A percentile compares a stretch with the other conserved stretches of the same genome.
Evolutionary conservation across 2,797 vertebrate genomes (phyloP).

Genomic region (Cryptoblepharus egeriae): DNA sequence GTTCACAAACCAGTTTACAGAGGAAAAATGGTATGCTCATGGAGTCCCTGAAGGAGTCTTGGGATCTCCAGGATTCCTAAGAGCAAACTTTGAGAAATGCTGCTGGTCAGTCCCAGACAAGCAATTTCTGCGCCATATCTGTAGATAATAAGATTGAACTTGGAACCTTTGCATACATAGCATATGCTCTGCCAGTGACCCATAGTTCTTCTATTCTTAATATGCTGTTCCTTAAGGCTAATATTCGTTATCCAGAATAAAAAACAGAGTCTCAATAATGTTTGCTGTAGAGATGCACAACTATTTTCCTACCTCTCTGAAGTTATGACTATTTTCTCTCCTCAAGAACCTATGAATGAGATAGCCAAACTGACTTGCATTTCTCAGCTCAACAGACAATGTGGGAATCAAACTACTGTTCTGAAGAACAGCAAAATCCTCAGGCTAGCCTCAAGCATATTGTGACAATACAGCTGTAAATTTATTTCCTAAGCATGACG

Average conservation of each 20-base stretch:
- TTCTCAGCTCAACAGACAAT: constrained; percentile 51
- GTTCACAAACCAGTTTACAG: too few relatives aligned
- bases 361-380: constrained; percentile 52
- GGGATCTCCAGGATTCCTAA: too few relatives aligned
- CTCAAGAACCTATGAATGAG: constrained; percentile 31
- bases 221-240: not conserved
- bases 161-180: too few relatives aligned
- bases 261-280: not conserved
- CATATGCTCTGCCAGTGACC: too few relatives aligned
- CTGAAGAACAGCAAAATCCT: constrained; percentile 60
- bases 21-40: too few relatives aligned
- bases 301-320: constrained; percentile 9
- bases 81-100: too few relatives aligned
- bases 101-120: too few relatives aligned
- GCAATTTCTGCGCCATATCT: too few relatives aligned
- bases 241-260: not conserved
- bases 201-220: not conserved
- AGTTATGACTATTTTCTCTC: constrained; percentile 13
- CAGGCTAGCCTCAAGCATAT: constrained; percentile 61
- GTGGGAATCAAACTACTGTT: constrained; percentile 63
- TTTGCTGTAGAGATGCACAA: not conserved
- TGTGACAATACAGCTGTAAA: constrained; percentile 36
- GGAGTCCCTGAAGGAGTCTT: too few relatives aligned
- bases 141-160: too few relatives aligned
- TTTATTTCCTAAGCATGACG: constrained; percentile 21